Conservation (phyloP, 2,113 vertebrate species). For the Columba livia region DNA sequence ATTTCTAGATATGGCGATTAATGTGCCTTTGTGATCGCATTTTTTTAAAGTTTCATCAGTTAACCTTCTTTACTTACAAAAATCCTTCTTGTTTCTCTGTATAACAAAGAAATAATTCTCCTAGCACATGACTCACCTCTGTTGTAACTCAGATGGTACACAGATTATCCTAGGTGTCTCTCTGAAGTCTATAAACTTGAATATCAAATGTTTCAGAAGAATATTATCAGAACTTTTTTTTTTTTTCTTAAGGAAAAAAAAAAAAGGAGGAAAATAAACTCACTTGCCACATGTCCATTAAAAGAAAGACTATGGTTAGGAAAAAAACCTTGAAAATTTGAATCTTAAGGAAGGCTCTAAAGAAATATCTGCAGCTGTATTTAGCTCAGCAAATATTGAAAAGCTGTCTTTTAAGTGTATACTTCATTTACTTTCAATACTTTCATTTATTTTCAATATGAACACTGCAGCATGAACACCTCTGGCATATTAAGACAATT, state of each 20-base stretch:
- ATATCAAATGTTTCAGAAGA: neutral
- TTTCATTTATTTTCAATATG: no score
- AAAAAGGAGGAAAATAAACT: neutral
- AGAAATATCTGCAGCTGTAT: neutral
- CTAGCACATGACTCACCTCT: neutral
- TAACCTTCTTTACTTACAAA: neutral
- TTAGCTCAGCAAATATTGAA: neutral
- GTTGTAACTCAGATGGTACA: neutral
- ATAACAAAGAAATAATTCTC: neutral
- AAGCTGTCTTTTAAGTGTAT: neutral
- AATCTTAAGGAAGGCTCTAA: neutral
- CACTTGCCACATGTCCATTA: neutral
- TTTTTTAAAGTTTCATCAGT: neutral
- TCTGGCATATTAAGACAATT: neutral
- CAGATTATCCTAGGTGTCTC: neutral
- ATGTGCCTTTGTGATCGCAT: neutral
- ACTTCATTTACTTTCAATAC: neutral
- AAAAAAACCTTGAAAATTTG: neutral
- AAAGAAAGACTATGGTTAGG: fast-evolving
- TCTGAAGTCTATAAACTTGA: neutral
- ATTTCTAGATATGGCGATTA: neutral
- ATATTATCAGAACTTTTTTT: neutral
- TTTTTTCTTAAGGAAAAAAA: neutral
- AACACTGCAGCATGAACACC: neutral
- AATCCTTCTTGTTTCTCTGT: neutral